Evolutionary conservation across 2,113 vertebrate species (phyloP), one percentile per base, ranked within the genome.

Genomic region (Anoplopoma fimbria): DNA sequence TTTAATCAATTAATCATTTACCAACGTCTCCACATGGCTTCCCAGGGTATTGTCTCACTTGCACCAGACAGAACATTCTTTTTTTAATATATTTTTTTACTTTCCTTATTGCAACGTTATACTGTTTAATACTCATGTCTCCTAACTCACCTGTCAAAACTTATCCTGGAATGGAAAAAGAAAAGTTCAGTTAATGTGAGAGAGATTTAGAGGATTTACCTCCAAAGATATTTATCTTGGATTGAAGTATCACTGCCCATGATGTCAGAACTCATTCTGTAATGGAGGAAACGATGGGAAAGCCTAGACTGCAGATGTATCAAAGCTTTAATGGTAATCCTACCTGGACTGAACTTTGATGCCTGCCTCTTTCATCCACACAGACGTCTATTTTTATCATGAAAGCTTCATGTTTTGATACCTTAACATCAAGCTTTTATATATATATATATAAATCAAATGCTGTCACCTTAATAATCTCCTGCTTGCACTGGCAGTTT

Each of bases 181-280:
- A 69, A 60, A 47, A 74, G 5, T 19, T 58, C 13, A 61, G 17
- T 57, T 70, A 1, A 55, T 69, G 36, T 75, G 2, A 78, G 65
- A 47, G 47, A 27, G 42, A 68, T 79, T 68, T 45, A 31, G 36
- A 21, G 19, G 53, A 14, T 71, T 68, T 51, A 57, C 47, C 69
- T 67, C 25, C 60, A 21, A 21, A 19, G 31, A 82, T 70, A 58
- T 87, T 90, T 84, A 36, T 72, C 19, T 75, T 82, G 85, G 75
- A 65, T 45, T 47, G 58, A 78, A 40, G 58, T 4, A 38, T 79
- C 42, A 17, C 21, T 62, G 72, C 23, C 58, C n/a, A 19, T 69
- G 49, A 4, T 58, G 40, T 64, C 75, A 77, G 17, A 77, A 42
- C 45, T 78, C 9, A 71, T 89, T 67, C 19, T 69, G 23, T 64